Evolutionary conservation across 1,140 invertebrate species (phyloP), one percentile per base, ranked within the genome.

Genomic region (Bombus haemorrhoidalis): DNA sequence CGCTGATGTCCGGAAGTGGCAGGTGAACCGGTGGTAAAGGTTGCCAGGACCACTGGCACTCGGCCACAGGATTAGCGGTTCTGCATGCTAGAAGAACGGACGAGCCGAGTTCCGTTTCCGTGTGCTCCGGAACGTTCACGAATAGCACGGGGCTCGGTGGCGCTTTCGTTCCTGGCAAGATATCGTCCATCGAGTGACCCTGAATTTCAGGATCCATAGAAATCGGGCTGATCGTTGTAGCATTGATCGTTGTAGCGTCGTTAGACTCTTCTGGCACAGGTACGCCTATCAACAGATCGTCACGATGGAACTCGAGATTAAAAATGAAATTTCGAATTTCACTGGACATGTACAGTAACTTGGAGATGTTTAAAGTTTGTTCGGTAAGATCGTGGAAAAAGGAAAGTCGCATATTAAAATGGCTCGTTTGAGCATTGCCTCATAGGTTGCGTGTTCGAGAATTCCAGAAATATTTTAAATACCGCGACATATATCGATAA

Each of bases 21-120:
- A 95, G 86, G 78, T 94, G 92, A 47, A 92, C 90, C 8, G 94
- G 94, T 5, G 94, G 93, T 37, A 95, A 85, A 41, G 94, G 92
- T 34, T 92, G 93, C 95, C 95, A 95, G 72, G 94, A 95, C 95
- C 95, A 95, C 73, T 93, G 94, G 64, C 95, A 95, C 76, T 95
- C 94, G 62, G 87, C 89, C 25, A 95, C 94, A 74, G 94, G 92
- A 86, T 91, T 89, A 15, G 90, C 88, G 9, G 94, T 94, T 78
- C 93, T 91, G 82, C 95, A 95, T 62, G 92, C 90, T 59, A 95
- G 85, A 47, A 95, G 81, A 8, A 95, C 93, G 53, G 94, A 94
- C 10, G 92, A 90, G 0, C 93, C 94, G 18, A 94, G 87, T 77
- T 92, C 87, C 41, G 93, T 94, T 83, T 94, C 93, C 25, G 89